These are phyloP conservation scores for Malachius bipustulatus DNA, from an alignment of 2,888 invertebrate genomes.

Conservation along the genomic window DNA sequence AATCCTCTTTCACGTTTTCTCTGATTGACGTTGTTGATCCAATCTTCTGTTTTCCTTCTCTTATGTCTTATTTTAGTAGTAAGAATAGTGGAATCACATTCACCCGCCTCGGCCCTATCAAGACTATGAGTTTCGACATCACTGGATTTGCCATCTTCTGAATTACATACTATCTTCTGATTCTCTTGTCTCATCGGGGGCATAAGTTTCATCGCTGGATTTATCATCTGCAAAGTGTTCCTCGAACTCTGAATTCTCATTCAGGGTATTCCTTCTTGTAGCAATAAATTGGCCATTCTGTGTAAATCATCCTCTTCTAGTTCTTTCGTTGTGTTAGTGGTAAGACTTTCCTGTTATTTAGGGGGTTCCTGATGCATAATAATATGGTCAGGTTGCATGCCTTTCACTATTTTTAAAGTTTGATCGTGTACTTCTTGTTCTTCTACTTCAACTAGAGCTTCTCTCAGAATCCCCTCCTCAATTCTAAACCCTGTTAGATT, in stretches of 20 bases:
- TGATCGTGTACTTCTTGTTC: conserved; percentile 1
- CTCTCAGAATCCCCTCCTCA: too few species aligned
- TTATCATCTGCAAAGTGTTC: conserved; percentile 2
- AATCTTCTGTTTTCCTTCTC: conserved; percentile 1
- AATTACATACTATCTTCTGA: background rate
- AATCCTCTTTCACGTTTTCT: conserved; percentile 3
- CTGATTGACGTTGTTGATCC: conserved; percentile 2
- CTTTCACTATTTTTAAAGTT: background rate
- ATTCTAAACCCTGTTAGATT: too few species aligned
- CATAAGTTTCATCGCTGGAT: background rate
- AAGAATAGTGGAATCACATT: conserved; percentile 2
- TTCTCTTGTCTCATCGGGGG: conserved; percentile 2
- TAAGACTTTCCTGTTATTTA: conserved; percentile 1
- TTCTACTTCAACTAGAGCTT: background rate
- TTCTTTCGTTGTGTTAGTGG: background rate
- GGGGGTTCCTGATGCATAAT: conserved; percentile 2
- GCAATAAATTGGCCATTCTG: conserved; percentile 3
- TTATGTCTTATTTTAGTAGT: conserved; percentile 1
- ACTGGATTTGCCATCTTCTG: background rate
- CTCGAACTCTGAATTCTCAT: background rate
- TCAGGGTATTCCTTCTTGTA: background rate
- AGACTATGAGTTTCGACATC: conserved; percentile 1
- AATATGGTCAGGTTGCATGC: background rate
- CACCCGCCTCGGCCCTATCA: conserved; percentile 2
- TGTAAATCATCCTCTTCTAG: background rate